Evolutionary conservation across 2,888 invertebrate genomes (phyloP), one percentile per base, ranked within the genome.

Genomic region (Pseudococcus viburni): DNA sequence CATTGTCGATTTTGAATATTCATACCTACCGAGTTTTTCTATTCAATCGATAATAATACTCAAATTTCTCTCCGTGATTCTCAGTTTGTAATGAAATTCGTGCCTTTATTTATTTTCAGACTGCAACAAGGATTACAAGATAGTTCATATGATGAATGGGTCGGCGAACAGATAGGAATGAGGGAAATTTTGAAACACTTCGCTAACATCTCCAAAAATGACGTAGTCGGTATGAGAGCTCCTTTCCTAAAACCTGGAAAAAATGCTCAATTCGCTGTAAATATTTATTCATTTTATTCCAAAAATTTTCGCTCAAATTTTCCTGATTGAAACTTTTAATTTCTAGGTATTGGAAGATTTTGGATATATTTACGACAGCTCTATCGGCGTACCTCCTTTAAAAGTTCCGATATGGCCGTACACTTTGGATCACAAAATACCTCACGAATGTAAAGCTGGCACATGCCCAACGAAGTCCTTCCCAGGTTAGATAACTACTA

Each of bases 101-200:
- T 11, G 17, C 5, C 42, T n/a, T 15, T 19, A 46, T 83, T 51
- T 84, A n/a, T 46, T 48, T 46, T 11, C 89, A 95, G 95, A 51
- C 92, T 94, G 15, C 96, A 97, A 91, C 95, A 94, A 91, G 96
- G 97, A 83, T 93, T 98, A 12, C 96, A 98, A 92, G 96, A 96
- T 92, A 96, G 96, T 92, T 96, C 96, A 88, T 96, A 97, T 92
- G 97, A 97, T 92, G 96, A 96, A 91, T 98, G 97, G 97, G 96
- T 95, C 0, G 96, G 96, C 33, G 97, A 97, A 92, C 97, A 97
- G 96, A 96, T 97, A 90, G 97, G 97, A 85, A 97, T 97, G 97
- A 94, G 97, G 89, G 96, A 97, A 92, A 96, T 97, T 90, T 93
- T 97, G 39, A 94, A 94, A 89, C 94, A 95, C 91, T 97, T 97